phyloP scores from a whole-genome alignment of 2,113 vertebrate species.

The Argyrosomus japonicus region DNA sequence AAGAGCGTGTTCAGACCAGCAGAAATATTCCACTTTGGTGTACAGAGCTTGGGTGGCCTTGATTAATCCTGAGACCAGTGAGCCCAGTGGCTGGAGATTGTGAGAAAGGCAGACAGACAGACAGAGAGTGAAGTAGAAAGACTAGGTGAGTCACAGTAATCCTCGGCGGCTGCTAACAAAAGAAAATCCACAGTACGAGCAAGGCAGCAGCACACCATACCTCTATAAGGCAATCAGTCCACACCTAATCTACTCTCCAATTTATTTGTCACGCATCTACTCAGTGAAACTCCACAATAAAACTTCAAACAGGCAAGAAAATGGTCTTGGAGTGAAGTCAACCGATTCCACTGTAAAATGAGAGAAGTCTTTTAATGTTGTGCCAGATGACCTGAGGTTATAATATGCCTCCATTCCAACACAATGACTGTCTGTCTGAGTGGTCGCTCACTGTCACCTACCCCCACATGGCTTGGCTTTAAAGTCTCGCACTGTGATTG shows the following conservation, averaged over 20 bases:
- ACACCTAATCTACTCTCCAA: slow-evolving; percentile 56
- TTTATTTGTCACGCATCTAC: slow-evolving; percentile 66
- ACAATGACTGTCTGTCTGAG: slow-evolving; percentile 75
- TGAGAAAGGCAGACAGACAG: background rate
- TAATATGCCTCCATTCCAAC: slow-evolving; percentile 72
- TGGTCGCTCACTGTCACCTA: slow-evolving; percentile 73
- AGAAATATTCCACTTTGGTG: slow-evolving; percentile 48
- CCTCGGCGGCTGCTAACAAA: slow-evolving; percentile 51
- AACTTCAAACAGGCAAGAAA: slow-evolving; percentile 68
- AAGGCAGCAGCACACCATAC: slow-evolving; percentile 61
- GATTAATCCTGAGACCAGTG: slow-evolving; percentile 50
- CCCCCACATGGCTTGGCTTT: slow-evolving; percentile 67
- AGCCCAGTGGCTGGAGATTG: slow-evolving; percentile 32
- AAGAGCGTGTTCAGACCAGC: slow-evolving; percentile 32
- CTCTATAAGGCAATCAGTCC: slow-evolving; percentile 57
- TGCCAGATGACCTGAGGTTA: slow-evolving; percentile 74
- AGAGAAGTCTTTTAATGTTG: slow-evolving; percentile 70
- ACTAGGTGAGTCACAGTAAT: slow-evolving; percentile 66
- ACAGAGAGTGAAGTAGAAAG: slow-evolving; percentile 8
- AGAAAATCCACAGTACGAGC: slow-evolving; percentile 63
- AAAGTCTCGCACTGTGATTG: slow-evolving; percentile 27
- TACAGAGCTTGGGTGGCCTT: slow-evolving; percentile 49
- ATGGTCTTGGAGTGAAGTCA: slow-evolving; percentile 61
- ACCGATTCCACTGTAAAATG: slow-evolving; percentile 53
- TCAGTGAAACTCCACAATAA: slow-evolving; percentile 55